Evolutionary conservation across 2,797 vertebrate species (phyloP).

Genomic region (Furcifer pardalis): DNA sequence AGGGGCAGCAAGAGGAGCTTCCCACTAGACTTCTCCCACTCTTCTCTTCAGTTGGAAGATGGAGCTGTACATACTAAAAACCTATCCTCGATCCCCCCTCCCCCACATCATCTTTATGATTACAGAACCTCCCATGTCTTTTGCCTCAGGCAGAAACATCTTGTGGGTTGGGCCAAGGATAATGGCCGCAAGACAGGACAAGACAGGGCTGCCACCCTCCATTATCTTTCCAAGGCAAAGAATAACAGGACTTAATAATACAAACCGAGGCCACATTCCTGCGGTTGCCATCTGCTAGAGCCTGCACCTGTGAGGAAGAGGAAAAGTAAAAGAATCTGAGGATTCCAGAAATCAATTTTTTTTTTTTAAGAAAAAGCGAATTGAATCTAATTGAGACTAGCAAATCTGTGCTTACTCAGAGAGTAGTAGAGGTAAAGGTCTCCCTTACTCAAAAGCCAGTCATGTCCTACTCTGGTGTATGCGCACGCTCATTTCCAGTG

Average conservation of each 20-base stretch:
- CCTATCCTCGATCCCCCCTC: too few species aligned
- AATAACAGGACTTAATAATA: not conserved
- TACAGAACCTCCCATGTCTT: too few species aligned
- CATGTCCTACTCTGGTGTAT: too few species aligned
- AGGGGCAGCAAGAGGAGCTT: not conserved
- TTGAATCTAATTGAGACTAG: not conserved
- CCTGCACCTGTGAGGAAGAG: not conserved
- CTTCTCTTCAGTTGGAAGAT: too few species aligned
- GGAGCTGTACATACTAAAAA: too few species aligned
- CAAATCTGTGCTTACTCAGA: not conserved
- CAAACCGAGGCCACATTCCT: conserved; percentile 33
- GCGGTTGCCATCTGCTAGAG: not conserved
- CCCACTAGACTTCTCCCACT: not conserved
- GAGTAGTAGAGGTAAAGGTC: too few species aligned
- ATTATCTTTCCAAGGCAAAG: not conserved
- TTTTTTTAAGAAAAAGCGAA: not conserved
- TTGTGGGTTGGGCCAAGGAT: not conserved
- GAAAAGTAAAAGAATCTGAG: not conserved
- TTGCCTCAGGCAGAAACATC: not conserved
- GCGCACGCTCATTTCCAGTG: too few species aligned
- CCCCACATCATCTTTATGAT: too few species aligned
- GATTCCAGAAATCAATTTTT: not conserved
- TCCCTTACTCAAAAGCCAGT: too few species aligned
- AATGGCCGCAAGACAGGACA: too few species aligned
- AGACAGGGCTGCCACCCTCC: not conserved